Evolutionary conservation across 2,113 vertebrate species (phyloP).

Genomic region (Syngnathoides biaculeatus): DNA sequence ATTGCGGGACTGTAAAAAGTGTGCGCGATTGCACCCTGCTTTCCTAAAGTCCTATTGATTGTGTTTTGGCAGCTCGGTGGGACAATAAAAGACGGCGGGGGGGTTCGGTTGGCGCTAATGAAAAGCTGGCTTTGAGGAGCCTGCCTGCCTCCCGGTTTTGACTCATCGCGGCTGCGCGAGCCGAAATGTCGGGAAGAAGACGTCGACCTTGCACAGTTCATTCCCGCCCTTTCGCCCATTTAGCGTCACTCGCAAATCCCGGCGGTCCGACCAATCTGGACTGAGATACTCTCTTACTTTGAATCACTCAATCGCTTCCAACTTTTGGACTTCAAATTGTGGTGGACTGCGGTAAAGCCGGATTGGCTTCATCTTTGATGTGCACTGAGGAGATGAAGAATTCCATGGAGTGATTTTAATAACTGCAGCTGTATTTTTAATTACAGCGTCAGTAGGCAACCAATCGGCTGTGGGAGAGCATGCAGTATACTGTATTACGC

Average conservation of each 20-base stretch:
- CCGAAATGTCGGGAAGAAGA: constrained; percentile 47
- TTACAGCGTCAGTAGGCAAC: constrained; percentile 40
- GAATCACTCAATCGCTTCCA: not conserved
- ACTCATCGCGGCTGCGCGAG: constrained; percentile 44
- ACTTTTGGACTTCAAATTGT: not conserved
- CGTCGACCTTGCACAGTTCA: constrained; percentile 48
- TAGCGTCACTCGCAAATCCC: constrained; percentile 38
- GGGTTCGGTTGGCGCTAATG: constrained; percentile 30
- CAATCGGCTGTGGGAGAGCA: constrained; percentile 35
- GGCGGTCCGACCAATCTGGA: constrained; percentile 33
- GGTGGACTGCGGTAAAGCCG: too few species aligned
- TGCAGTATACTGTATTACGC: constrained; percentile 39
- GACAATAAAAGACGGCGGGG: constrained; percentile 42
- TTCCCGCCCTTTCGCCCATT: constrained; percentile 35
- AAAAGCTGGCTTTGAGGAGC: constrained; percentile 44
- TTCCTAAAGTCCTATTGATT: constrained; percentile 67
- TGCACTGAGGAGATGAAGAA: not conserved
- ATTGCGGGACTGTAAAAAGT: constrained; percentile 57
- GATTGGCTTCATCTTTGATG: too few species aligned
- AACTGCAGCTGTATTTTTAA: constrained; percentile 45
- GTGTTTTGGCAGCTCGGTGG: constrained; percentile 47
- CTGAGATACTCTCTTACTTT: constrained; percentile 20
- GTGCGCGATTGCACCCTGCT: constrained; percentile 56
- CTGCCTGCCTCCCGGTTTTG: constrained; percentile 26
- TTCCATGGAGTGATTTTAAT: constrained; percentile 26